phyloP scores from a whole-genome alignment of 2,888 invertebrate species.

The Choristoneura rosaceana region DNA sequence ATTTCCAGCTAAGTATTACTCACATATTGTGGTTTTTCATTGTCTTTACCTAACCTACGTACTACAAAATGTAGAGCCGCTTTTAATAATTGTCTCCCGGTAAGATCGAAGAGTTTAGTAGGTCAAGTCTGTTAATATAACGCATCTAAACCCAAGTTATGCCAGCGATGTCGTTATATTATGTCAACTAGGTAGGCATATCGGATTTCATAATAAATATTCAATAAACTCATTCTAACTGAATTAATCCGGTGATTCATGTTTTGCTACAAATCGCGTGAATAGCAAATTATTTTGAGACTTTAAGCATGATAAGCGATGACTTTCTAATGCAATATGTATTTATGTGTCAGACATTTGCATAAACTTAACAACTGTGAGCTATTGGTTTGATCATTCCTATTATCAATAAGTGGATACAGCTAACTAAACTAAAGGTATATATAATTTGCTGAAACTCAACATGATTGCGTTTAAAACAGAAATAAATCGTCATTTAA shows the following conservation, averaged over 20 bases:
- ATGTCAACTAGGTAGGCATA: constrained; percentile 29
- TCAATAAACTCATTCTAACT: constrained; percentile 39
- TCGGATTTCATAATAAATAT: constrained; percentile 32
- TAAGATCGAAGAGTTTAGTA: neutral
- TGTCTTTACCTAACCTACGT: neutral
- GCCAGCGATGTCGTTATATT: constrained; percentile 1
- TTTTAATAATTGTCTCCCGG: neutral
- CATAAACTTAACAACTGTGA: constrained; percentile 29
- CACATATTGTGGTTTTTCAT: no score
- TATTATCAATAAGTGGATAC: constrained; percentile 15
- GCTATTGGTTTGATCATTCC: constrained; percentile 22
- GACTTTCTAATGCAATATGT: constrained; percentile 26
- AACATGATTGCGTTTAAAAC: neutral
- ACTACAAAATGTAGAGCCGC: neutral
- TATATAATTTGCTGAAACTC: constrained; percentile 8
- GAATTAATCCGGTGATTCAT: constrained; percentile 44
- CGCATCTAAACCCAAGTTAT: constrained; percentile 7
- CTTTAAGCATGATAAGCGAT: constrained; percentile 26
- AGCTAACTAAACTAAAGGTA: neutral
- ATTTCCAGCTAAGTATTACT: no score
- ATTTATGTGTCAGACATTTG: constrained; percentile 23
- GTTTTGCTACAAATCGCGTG: constrained; percentile 20
- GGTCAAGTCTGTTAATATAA: neutral
- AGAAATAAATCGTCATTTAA: neutral
- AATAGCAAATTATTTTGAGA: constrained; percentile 22